Conservation (phyloP, 2,797 vertebrate species). For the Streptopelia turtur region DNA sequence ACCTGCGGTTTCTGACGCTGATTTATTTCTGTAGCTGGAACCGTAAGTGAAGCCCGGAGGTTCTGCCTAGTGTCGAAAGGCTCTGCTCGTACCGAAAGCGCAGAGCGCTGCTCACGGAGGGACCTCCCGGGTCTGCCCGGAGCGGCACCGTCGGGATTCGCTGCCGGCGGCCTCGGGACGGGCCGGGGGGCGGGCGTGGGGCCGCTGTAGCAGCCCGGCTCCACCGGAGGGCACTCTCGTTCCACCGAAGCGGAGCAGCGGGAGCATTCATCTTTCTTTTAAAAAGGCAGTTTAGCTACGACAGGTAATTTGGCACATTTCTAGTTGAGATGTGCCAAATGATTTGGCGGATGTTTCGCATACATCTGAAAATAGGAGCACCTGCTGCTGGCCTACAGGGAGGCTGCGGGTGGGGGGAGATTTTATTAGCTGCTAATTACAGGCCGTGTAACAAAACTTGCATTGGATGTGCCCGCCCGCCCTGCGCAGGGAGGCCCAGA, state of each 20-base stretch:
- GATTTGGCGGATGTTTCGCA: constrained; percentile 76
- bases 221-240: constrained; percentile 76
- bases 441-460: constrained; percentile 28
- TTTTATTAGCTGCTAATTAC: constrained; percentile 61
- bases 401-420: background rate
- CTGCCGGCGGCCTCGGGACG: background rate
- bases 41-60: fast-evolving
- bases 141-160: background rate
- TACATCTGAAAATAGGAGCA: constrained; percentile 75
- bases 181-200: background rate
- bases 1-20: too few species aligned
- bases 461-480: background rate
- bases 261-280: constrained; percentile 60
- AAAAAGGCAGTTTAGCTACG: constrained; percentile 61
- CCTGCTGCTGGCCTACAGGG: constrained; percentile 66
- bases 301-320: constrained; percentile 78
- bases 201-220: fast-evolving
- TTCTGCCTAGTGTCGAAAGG: too few species aligned
- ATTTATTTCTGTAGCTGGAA: background rate
- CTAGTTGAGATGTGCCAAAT: constrained; percentile 73
- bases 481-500: background rate
- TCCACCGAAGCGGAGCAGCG: background rate
- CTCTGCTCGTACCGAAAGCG: background rate
- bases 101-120: too few species aligned
- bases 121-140: too few species aligned